phyloP scores from a whole-genome alignment of 2,113 vertebrate genomes.

The Phycodurus eques region DNA sequence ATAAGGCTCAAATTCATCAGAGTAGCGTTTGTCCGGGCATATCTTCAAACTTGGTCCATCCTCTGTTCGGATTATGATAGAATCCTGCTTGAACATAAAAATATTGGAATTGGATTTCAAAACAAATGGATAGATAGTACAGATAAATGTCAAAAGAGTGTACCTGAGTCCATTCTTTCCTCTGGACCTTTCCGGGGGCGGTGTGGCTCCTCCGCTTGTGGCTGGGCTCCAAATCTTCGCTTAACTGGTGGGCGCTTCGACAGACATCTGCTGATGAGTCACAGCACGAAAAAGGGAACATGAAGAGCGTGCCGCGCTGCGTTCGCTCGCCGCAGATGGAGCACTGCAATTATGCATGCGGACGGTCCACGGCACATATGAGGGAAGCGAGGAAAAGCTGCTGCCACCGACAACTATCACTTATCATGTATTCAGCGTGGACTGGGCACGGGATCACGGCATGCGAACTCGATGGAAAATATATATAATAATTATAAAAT shows the following conservation, averaged over 20 bases:
- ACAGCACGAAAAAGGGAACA: conserved; percentile 48
- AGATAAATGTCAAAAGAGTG: not conserved
- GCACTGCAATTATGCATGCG: conserved; percentile 42
- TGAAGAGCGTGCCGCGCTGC: conserved; percentile 37
- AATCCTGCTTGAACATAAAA: conserved; percentile 70
- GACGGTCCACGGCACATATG: conserved; percentile 52
- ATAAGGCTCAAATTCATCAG: conserved; percentile 82
- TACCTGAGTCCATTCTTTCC: conserved; percentile 91
- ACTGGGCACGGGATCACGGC: not conserved
- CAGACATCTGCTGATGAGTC: conserved; percentile 66
- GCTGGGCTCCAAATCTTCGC: conserved; percentile 50
- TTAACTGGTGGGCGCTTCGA: conserved; percentile 59
- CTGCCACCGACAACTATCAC: conserved; percentile 60
- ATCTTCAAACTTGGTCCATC: conserved; percentile 73
- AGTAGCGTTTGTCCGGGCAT: conserved; percentile 73
- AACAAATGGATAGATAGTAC: not conserved
- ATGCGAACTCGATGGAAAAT: not conserved
- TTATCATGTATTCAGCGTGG: conserved; percentile 53
- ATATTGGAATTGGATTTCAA: not conserved
- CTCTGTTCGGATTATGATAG: conserved; percentile 86
- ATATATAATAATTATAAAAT: not conserved
- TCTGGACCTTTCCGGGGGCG: conserved; percentile 80
- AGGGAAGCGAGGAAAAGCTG: conserved; percentile 25
- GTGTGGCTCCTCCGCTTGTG: conserved; percentile 68
- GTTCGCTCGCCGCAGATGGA: conserved; percentile 41